Conservation (phyloP, 2,888 invertebrate species). For the Sarcophaga variegata region DNA sequence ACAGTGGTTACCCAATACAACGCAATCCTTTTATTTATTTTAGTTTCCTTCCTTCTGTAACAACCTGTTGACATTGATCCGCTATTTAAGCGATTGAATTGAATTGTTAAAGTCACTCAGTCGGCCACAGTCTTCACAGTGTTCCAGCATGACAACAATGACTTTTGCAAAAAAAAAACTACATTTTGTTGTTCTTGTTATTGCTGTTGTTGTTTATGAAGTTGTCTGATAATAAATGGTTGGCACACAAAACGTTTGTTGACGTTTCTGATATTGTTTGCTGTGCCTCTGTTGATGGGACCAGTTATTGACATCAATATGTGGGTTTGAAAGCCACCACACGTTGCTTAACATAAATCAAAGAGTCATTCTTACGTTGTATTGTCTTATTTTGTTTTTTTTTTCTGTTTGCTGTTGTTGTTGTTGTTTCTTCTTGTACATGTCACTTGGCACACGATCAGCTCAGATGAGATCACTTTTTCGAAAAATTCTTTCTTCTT, state of each 20-base stretch:
- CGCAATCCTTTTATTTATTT: neutral
- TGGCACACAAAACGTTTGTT: neutral
- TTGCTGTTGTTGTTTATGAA: conserved; percentile 26
- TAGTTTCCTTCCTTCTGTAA: neutral
- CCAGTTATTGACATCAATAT: no score
- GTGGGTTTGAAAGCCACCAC: no score
- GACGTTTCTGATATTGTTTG: neutral
- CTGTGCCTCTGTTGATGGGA: neutral
- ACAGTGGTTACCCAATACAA: no score
- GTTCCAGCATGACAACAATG: conserved; percentile 6
- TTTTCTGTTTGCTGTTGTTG: no score
- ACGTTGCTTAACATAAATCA: neutral
- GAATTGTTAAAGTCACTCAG: conserved; percentile 16
- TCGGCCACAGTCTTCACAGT: neutral
- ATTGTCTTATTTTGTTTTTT: no score
- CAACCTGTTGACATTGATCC: conserved; percentile 38
- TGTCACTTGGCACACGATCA: conserved; percentile 66
- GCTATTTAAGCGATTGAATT: conserved; percentile 30
- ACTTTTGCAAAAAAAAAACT: neutral
- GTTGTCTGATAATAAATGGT: neutral
- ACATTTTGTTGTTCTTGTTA: conserved; percentile 36
- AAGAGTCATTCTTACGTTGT: conserved; percentile 6
- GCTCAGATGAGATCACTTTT: conserved; percentile 53
- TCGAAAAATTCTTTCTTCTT: conserved; percentile 41
- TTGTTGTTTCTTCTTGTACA: conserved; percentile 11